Base-by-base conservation (phyloP, 2,113 vertebrate genomes). In the Proteles cristata region DNA sequence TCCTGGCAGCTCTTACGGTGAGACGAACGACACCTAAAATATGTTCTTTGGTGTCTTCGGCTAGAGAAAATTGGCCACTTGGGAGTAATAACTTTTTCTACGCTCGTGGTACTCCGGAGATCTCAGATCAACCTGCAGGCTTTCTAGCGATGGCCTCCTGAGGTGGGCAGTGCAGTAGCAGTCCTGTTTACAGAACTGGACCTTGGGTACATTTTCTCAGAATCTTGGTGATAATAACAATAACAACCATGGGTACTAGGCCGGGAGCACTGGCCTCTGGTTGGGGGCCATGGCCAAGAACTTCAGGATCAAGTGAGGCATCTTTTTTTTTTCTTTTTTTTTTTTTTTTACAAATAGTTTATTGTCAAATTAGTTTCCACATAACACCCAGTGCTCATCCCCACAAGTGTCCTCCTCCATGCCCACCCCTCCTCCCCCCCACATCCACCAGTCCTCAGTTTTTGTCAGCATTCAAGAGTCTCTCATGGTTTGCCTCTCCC, bases 31-130 rank as follows among this genome's bases (percentile, higher is more conserved):
- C 33, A 58, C 45, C 71, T 63, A 31, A 95, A 71, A 71, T 71
- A 55, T 10, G 17, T 53, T 92, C 45, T 80, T 92, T 31, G 11
- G 79, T 53, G 48, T 92, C 65, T 95, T 23, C 81, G 84, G 84
- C 11, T 17, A 31, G 68, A 81, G 58, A 66, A 86, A 69, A 69
- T 71, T 65, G 68, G 31, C 89, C 45, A 31, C 58, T 76, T 90
- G 45, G 35, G 81, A 58, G 15, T 28, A 66, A 31, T 33, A 3
- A 33, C 21, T 92, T 94, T 92, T 76, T 83, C 68, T 12, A 76
- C 58, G 35, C 28, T 2, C 33, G 23, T 16, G 31, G 35, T 83
- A 21, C 65, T n/a, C 39, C 53, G 39, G 65, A 89, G 48, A 39
- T 55, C 48, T 55, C 77, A 85, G 28, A 68, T 80, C 55, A 53